Conservation (phyloP, 2,113 vertebrate species). For the Notothenia rossii region DNA sequence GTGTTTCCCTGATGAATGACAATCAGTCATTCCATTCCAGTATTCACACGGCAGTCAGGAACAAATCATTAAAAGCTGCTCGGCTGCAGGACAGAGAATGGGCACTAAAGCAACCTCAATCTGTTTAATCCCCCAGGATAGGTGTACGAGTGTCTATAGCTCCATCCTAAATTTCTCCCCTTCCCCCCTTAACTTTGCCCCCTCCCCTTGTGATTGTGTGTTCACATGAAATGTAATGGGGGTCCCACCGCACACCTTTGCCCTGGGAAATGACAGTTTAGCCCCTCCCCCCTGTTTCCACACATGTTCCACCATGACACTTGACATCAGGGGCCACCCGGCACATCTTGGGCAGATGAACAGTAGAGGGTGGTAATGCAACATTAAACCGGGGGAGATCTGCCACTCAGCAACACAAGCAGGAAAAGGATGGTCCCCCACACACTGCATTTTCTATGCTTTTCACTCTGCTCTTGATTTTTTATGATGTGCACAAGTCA, state of each 20-base stretch:
- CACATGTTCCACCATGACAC: slow-evolving; percentile 35
- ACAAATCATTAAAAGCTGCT: neutral
- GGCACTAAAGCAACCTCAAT: neutral
- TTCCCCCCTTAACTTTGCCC: slow-evolving; percentile 14
- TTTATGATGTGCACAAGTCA: neutral
- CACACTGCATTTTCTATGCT: neutral
- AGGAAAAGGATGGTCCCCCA: neutral
- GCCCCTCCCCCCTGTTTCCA: neutral
- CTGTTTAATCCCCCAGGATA: slow-evolving; percentile 1
- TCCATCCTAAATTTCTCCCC: neutral
- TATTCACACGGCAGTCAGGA: neutral
- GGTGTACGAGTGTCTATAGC: neutral
- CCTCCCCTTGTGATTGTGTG: slow-evolving; percentile 26
- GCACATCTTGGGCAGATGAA: slow-evolving; percentile 64
- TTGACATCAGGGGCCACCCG: slow-evolving; percentile 51
- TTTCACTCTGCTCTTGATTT: slow-evolving; percentile 3
- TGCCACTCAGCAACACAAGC: slow-evolving; percentile 3
- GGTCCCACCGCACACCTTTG: slow-evolving; percentile 25
- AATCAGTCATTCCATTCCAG: neutral
- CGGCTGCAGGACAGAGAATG: neutral
- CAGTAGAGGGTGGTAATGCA: slow-evolving; percentile 77
- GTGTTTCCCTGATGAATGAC: neutral
- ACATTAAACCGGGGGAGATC: slow-evolving; percentile 44
- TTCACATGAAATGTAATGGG: slow-evolving; percentile 35
- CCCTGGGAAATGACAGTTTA: slow-evolving; percentile 15